Evolutionary conservation across 37 sponge, comb jelly and placozoan genomes (phyloP).

Genomic region (Lycopodina hypogea): DNA sequence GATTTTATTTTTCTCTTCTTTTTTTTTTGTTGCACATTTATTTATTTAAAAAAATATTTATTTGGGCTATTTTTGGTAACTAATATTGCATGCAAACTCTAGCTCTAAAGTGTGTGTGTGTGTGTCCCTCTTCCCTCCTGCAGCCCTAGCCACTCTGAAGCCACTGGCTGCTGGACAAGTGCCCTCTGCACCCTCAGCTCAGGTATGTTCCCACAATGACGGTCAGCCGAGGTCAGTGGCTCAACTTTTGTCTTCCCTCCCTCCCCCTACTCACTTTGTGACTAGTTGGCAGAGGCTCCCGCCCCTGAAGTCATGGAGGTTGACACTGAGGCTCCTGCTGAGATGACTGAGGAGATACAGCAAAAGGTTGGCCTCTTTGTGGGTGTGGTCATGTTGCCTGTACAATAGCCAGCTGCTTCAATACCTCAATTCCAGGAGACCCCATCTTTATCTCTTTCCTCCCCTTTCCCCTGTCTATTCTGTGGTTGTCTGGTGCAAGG

Average conservation of each 20-base stretch:
- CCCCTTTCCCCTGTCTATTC: background rate
- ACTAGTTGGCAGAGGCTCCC: background rate
- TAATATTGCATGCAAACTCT: too few relatives aligned
- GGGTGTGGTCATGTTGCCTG: conserved; percentile 10
- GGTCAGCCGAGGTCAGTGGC: background rate
- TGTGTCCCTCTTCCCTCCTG: background rate
- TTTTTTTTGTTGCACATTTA: background rate
- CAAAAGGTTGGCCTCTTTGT: conserved; percentile 37
- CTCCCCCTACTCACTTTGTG: background rate
- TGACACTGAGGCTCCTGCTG: conserved; percentile 39
- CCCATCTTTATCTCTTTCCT: background rate
- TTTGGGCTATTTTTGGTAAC: too few relatives aligned
- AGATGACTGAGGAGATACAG: conserved; percentile 78
- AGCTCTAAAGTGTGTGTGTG: too few relatives aligned
- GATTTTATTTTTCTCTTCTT: background rate
- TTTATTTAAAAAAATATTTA: too few relatives aligned
- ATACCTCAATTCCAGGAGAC: too few relatives aligned
- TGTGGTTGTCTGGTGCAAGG: background rate
- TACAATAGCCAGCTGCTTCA: too few relatives aligned
- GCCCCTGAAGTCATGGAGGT: background rate
- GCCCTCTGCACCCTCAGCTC: conserved; percentile 21
- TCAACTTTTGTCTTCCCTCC: background rate
- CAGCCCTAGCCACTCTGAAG: conserved; percentile 90
- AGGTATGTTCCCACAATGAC: conserved; percentile 15
- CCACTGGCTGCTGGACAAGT: conserved; percentile 78